Base-by-base conservation (phyloP, 1,140 invertebrate species). In the Drosophila simulans region DNA sequence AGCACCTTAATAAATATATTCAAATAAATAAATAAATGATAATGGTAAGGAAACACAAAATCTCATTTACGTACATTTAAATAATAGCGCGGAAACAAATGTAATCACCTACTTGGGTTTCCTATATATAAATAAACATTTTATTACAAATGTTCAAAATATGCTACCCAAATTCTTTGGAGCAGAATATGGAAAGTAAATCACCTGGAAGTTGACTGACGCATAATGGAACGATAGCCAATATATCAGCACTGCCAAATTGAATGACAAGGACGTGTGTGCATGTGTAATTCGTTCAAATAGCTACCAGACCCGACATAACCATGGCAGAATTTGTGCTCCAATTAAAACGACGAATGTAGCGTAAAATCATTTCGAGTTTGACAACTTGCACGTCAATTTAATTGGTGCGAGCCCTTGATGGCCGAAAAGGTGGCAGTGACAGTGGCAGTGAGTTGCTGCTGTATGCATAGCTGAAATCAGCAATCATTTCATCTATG, bases 301-400 rank as follows among this genome's bases (percentile, higher is more conserved):
- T 37, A 59, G 37, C 39, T 46, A 43, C 34, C 45, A 45, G 40
- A 69, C 25, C 15, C n/a, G 37, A 42, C 43, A 68, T 52, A 73
- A 13, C 54, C 12, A 15, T 48, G 17, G 15, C 56, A 40, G 60
- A 68, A 68, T 57, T 81, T 83, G 56, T 80, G 48, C 53, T 80
- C 76, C 81, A 90, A 90, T 90, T 90, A 90, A 90, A 90, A 77
- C 53, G 72, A 69, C 82, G 86, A 86, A 60, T 80, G 77, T 80
- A 59, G 72, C 79, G 77, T 80, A 81, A 80, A 81, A 82, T 80
- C 75, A 90, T 79, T 90, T 79, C 49, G 58, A 82, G 76, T 82
- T 83, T 79, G 79, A 86, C 86, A 82, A 80, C 65, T 77, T 85
- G 82, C 69, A 75, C 62, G 86, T 90, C 86, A 83, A 77, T 90